Conservation (phyloP, 2,797 vertebrate genomes). For the Salarias fasciatus region DNA sequence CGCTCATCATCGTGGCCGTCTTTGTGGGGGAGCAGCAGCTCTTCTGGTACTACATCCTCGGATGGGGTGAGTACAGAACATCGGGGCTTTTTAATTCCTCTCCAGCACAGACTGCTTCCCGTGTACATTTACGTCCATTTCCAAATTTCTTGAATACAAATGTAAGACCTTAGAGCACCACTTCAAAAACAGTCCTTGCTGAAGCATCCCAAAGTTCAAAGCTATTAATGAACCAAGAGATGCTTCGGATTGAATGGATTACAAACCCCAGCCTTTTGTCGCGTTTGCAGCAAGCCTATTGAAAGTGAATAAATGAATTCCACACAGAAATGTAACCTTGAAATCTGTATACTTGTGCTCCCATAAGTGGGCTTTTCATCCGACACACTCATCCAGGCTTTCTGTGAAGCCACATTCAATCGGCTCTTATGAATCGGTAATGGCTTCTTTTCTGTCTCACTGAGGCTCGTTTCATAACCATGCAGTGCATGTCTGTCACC, state of each 20-base stretch:
- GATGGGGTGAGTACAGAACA: conserved; percentile 80
- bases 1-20: conserved; percentile 86
- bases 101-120: too few relatives aligned
- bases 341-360: conserved; percentile 3
- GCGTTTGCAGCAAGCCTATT: not conserved
- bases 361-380: conserved; percentile 28
- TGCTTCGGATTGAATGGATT: too few relatives aligned
- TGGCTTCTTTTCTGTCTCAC: conserved; percentile 16
- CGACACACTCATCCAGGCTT: conserved; percentile 13
- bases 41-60: conserved; percentile 85
- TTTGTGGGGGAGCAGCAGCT: conserved; percentile 86
- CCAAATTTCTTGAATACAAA: too few relatives aligned
- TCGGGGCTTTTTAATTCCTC: not conserved
- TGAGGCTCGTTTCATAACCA: conserved; percentile 3
- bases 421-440: conserved; percentile 23
- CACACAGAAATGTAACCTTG: conserved; percentile 12
- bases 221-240: too few relatives aligned
- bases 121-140: too few relatives aligned
- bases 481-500: not conserved
- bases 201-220: too few relatives aligned
- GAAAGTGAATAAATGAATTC: not conserved
- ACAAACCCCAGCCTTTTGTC: not conserved
- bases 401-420: not conserved
- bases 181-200: too few relatives aligned
- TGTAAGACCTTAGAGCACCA: too few relatives aligned